Evolutionary conservation across 2,888 invertebrate species (phyloP).

Genomic region (Euzetes globulus): DNA sequence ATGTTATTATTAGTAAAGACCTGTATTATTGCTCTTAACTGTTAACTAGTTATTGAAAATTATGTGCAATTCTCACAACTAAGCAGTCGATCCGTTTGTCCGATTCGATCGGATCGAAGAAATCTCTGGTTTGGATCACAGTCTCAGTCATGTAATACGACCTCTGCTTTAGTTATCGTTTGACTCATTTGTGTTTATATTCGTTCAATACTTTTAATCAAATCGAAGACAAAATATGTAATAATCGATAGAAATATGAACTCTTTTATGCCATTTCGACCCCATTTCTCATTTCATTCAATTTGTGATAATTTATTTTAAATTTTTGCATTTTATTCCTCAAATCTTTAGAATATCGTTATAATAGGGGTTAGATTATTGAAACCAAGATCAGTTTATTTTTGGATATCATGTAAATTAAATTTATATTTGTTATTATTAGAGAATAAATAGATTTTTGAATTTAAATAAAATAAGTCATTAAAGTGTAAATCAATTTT

Average conservation of each 20-base stretch:
- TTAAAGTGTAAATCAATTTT: too few species aligned
- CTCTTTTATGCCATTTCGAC: neutral
- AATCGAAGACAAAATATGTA: neutral
- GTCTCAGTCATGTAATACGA: conserved; percentile 12
- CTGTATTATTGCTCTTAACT: neutral
- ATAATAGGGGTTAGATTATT: too few species aligned
- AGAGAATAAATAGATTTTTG: too few species aligned
- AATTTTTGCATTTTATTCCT: neutral
- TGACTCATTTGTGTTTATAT: neutral
- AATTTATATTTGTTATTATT: too few species aligned
- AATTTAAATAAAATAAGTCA: too few species aligned
- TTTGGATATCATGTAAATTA: too few species aligned
- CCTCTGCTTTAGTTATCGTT: conserved; percentile 4
- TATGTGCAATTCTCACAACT: conserved; percentile 22
- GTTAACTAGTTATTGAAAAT: conserved; percentile 12
- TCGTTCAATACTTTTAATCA: neutral
- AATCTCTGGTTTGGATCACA: neutral
- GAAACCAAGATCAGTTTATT: too few species aligned
- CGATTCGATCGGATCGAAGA: neutral
- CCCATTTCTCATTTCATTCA: conserved; percentile 19
- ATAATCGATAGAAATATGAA: neutral
- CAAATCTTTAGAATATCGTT: too few species aligned
- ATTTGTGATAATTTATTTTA: conserved; percentile 29
- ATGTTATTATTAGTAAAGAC: conserved; percentile 5
- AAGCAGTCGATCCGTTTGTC: neutral